Percentiles rank a stretch among this genome's conserved stretches.
phyloP scores from a whole-genome alignment of 2,888 invertebrate species.

The Thecophora atra region DNA sequence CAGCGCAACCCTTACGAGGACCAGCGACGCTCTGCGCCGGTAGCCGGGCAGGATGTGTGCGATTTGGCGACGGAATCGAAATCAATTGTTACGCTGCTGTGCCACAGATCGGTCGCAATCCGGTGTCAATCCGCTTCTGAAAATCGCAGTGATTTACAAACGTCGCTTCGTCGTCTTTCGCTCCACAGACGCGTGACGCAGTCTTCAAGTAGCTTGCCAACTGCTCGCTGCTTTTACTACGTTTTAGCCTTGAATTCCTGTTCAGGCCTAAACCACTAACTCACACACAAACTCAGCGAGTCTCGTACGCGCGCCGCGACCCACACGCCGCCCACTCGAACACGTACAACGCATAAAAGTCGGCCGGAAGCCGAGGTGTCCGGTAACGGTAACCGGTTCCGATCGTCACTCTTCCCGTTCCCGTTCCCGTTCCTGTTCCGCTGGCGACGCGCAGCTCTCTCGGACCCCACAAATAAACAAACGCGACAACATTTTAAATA shows the following conservation, averaged over 20 bases:
- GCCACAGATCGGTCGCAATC: slow-evolving; percentile 66
- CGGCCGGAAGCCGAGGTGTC: slow-evolving; percentile 67
- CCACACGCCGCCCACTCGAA: slow-evolving; percentile 29
- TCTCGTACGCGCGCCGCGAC: slow-evolving; percentile 40
- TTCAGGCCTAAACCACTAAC: slow-evolving; percentile 34
- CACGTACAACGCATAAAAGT: slow-evolving; percentile 51
- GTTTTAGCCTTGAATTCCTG: slow-evolving; percentile 41
- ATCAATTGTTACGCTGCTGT: slow-evolving; percentile 67
- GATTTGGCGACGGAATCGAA: slow-evolving; percentile 65
- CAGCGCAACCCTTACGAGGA: slow-evolving; percentile 41
- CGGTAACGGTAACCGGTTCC: slow-evolving; percentile 68
- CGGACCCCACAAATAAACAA: not conserved
- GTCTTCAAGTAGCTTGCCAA: slow-evolving; percentile 10
- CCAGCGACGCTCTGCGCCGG: slow-evolving; percentile 47
- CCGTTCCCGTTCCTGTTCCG: slow-evolving; percentile 67
- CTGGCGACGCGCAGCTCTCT: slow-evolving; percentile 42
- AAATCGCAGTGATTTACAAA: slow-evolving; percentile 26
- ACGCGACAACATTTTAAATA: slow-evolving; percentile 27
- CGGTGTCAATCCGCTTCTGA: slow-evolving; percentile 54
- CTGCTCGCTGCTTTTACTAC: not conserved
- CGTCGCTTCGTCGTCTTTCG: not conserved
- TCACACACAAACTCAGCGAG: slow-evolving; percentile 34
- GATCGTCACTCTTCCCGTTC: slow-evolving; percentile 68
- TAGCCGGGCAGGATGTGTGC: slow-evolving; percentile 63
- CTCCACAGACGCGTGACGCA: not conserved